Base-by-base conservation (phyloP, 2,888 invertebrate genomes). In the Trachelus tabidus region DNA sequence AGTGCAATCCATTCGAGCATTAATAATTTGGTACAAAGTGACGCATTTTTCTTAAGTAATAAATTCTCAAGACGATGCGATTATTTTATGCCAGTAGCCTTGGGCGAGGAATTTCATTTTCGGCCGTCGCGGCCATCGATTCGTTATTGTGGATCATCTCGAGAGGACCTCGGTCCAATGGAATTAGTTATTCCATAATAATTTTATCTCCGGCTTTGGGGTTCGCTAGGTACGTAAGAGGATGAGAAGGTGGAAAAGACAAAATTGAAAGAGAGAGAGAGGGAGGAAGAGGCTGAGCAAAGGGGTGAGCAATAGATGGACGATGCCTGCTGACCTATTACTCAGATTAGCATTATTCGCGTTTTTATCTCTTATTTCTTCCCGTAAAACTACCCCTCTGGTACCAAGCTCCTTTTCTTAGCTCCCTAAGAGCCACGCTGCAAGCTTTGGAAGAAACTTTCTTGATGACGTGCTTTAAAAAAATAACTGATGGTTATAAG, bases 171-270 rank as follows among this genome's bases (percentile, higher is more conserved):
- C 76, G 73, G 79, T 75, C 77, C 79, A 77, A 78, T 79, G 79
- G 76, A 81, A 82, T 82, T 79, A 80, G 79, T 81, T 82, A 80
- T 82, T 79, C 81, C 78, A 78, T 81, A 81, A 82, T 80, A 82
- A 80, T 80, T 80, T 69, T 40, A 69, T 71, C 73, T 23, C 23
- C 56, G 56, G 56, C 2, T 56, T 56, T 56, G 56, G 23, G 9
- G 15, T 23, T 56, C 56, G 23, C 6, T 9, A 56, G 30, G 30
- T 15, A 12, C 12, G 35, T 15, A 31, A n/a, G 75, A 33, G 33
- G 37, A 23, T 56, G 74, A n/a, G 34, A 34, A 40, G 56, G 34
- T 3, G 4, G 23, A 33, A 34, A 33, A n/a, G n/a, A n/a, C 34
- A 34, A 31, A 15, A 34, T 1, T 31, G 15, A 37, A 73, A 76